phyloP scores from a whole-genome alignment of 2,888 invertebrate species.

The Tridacna crocea region DNA sequence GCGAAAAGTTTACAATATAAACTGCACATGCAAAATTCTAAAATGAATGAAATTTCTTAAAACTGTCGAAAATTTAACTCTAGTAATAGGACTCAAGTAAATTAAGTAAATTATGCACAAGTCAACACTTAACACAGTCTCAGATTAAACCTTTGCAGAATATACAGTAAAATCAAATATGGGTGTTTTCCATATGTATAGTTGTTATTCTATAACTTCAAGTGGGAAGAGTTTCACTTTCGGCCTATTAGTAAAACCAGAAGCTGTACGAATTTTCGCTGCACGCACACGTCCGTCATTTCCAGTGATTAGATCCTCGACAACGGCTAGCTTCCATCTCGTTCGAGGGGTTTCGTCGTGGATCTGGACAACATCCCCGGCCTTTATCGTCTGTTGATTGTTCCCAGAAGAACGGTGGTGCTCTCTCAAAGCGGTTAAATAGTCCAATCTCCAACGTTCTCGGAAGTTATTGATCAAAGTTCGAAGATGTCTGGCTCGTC shows the following conservation, averaged over 20 bases:
- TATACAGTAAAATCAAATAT: neutral
- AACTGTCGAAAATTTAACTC: no score
- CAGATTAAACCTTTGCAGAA: neutral
- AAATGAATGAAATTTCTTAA: no score
- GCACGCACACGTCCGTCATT: constrained; percentile 22
- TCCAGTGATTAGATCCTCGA: constrained; percentile 1
- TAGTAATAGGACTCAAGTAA: no score
- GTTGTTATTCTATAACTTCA: neutral
- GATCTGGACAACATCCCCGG: constrained; percentile 9
- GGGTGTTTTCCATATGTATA: neutral
- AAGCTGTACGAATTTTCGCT: constrained; percentile 9
- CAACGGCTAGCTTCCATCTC: constrained; percentile 17
- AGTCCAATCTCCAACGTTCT: constrained; percentile 1
- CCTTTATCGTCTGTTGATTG: constrained; percentile 10
- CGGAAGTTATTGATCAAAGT: constrained; percentile 2
- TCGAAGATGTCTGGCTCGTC: neutral
- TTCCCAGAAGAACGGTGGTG: constrained; percentile 2
- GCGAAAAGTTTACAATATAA: no score
- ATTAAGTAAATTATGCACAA: no score
- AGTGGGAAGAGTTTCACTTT: neutral
- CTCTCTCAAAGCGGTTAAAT: constrained; percentile 1
- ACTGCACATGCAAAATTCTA: no score
- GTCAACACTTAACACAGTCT: no score
- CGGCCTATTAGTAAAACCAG: constrained; percentile 3
- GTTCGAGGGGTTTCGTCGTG: neutral